A percentile compares a stretch with the other conserved stretches of the same genome.
Conservation (phyloP, 92 coral and sea anemone genomes). For the Galaxea fascicularis region DNA sequence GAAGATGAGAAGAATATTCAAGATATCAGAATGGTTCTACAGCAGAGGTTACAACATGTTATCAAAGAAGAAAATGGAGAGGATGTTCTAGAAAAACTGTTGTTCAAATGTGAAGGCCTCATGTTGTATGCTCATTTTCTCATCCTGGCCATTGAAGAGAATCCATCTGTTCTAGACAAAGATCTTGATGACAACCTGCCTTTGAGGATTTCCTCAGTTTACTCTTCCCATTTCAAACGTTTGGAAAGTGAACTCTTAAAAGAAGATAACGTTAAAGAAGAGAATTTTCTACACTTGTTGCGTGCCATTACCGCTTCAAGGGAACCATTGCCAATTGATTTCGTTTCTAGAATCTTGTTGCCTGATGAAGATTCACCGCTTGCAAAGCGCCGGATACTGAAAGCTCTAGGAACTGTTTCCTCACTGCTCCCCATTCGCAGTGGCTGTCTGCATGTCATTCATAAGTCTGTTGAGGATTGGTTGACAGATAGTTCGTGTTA, state of each 20-base stretch:
- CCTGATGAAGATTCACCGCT: background rate
- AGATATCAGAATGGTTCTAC: constrained; percentile 33
- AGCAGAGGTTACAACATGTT: constrained; percentile 22
- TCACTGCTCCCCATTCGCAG: constrained; percentile 52
- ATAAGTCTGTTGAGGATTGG: constrained; percentile 76
- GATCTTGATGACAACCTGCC: constrained; percentile 3
- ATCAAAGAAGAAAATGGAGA: background rate
- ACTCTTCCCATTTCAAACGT: constrained; percentile 11
- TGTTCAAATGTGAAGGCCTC: constrained; percentile 56
- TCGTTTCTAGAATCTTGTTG: constrained; percentile 8
- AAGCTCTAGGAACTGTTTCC: constrained; percentile 43
- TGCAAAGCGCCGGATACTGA: constrained; percentile 8
- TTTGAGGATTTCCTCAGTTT: constrained; percentile 14
- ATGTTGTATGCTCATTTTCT: constrained; percentile 30
- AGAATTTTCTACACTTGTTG: background rate
- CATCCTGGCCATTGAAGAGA: background rate
- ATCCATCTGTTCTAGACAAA: background rate
- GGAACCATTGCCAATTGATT: constrained; percentile 29
- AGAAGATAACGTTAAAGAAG: constrained; percentile 13
- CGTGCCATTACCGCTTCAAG: constrained; percentile 14
- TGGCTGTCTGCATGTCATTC: constrained; percentile 58
- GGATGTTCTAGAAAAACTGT: background rate
- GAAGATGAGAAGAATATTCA: constrained; percentile 43
- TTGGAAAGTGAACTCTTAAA: constrained; percentile 10
- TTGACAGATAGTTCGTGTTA: constrained; percentile 16